Percentiles rank a stretch among this genome's conserved stretches.
Conservation (phyloP, 2,113 vertebrate genomes). For the Melospiza melodia region DNA sequence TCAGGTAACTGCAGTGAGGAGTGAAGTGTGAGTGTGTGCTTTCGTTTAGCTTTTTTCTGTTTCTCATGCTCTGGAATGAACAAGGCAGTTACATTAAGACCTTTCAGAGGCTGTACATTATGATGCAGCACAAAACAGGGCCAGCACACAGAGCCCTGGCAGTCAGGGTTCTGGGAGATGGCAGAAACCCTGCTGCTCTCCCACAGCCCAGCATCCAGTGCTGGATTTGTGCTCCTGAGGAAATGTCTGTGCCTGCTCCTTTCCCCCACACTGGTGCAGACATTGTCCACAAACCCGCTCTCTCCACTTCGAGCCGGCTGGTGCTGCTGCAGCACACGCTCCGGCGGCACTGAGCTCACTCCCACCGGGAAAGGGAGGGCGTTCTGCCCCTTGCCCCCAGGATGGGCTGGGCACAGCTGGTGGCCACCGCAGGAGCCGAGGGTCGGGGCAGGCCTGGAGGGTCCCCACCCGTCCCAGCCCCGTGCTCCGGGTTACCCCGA, state of each 20-base stretch:
- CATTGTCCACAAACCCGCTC: rapidly evolving
- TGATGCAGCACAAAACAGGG: background rate
- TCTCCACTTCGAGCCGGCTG: rapidly evolving
- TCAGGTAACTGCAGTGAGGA: background rate
- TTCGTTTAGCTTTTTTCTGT: background rate
- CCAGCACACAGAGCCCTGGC: rapidly evolving
- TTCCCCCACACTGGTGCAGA: rapidly evolving
- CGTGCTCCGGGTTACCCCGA: background rate
- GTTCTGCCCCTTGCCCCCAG: background rate
- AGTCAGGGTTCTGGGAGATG: rapidly evolving
- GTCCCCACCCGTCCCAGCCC: no score
- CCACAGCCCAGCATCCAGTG: background rate
- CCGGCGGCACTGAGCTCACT: rapidly evolving
- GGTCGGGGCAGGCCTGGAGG: background rate
- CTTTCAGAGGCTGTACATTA: background rate
- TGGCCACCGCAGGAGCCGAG: background rate
- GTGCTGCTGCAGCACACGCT: rapidly evolving
- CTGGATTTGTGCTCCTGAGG: background rate
- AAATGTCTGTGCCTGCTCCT: background rate
- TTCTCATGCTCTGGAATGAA: background rate
- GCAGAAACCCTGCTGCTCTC: background rate
- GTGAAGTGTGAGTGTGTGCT: background rate
- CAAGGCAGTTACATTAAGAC: background rate
- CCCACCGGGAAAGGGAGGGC: rapidly evolving
- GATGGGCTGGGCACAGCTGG: background rate